Evolutionary conservation across 2,888 invertebrate species (phyloP).

Genomic region (Merodon equestris): DNA sequence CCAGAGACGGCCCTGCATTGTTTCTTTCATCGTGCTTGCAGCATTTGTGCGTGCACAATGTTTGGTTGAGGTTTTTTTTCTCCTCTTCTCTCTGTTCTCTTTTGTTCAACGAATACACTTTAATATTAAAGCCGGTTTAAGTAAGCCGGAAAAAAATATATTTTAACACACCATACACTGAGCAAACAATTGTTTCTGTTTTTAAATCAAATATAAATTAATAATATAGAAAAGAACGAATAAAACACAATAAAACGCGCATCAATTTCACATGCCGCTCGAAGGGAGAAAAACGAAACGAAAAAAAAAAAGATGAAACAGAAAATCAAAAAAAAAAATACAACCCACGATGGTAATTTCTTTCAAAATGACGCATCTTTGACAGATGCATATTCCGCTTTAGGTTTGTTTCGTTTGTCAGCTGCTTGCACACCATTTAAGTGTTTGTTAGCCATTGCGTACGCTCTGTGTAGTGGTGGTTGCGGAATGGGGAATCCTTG

Average conservation of each 20-base stretch:
- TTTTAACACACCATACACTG: slow-evolving; percentile 4
- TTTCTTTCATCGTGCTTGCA: slow-evolving; percentile 37
- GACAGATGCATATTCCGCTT: slow-evolving; percentile 59
- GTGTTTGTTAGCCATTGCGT: slow-evolving; percentile 14
- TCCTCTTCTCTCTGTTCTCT: slow-evolving; percentile 19
- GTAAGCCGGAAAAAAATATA: slow-evolving; percentile 18
- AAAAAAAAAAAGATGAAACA: too few relatives aligned
- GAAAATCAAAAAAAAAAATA: background rate
- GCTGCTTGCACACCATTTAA: slow-evolving; percentile 45
- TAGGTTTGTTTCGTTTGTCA: slow-evolving; percentile 58
- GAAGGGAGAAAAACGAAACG: background rate
- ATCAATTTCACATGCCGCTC: slow-evolving; percentile 39
- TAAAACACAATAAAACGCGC: background rate
- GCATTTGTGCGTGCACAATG: slow-evolving; percentile 35
- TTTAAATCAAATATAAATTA: slow-evolving; percentile 24
- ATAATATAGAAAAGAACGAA: slow-evolving; percentile 8
- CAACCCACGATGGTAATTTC: slow-evolving; percentile 37
- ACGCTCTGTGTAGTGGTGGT: slow-evolving; percentile 10
- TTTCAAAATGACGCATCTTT: slow-evolving; percentile 66
- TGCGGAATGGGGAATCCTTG: slow-evolving; percentile 27
- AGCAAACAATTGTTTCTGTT: slow-evolving; percentile 12
- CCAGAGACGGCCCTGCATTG: slow-evolving; percentile 20
- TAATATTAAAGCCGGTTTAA: slow-evolving; percentile 43
- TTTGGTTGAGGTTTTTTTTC: slow-evolving; percentile 17
- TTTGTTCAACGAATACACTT: slow-evolving; percentile 10